Evolutionary conservation across 2,888 invertebrate genomes (phyloP).

Genomic region (Coleophora deauratella): DNA sequence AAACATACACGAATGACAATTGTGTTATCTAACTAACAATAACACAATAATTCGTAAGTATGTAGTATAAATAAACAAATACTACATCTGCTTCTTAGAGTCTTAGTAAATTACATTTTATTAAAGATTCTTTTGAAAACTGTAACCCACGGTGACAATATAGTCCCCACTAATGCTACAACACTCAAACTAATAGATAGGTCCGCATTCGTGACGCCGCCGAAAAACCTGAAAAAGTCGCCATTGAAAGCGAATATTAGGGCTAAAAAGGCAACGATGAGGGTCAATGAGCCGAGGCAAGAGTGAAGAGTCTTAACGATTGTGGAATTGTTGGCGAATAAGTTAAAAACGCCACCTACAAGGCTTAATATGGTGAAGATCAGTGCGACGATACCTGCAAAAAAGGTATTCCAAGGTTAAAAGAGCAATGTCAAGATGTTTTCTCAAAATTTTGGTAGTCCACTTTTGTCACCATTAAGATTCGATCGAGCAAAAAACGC

Average conservation of each 20-base stretch:
- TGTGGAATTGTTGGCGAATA: conserved; percentile 18
- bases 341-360: conserved; percentile 33
- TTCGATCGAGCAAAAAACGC: no score
- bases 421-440: no score
- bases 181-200: conserved; percentile 30
- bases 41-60: no score
- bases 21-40: no score
- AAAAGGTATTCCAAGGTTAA: no score
- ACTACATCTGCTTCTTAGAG: no score
- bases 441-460: no score
- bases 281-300: conserved; percentile 26
- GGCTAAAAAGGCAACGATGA: conserved; percentile 31
- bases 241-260: conserved; percentile 31
- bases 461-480: no score
- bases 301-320: conserved; percentile 27
- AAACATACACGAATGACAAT: no score
- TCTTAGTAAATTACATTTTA: not conserved
- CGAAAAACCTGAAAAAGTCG: conserved; percentile 9
- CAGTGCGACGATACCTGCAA: conserved; percentile 45
- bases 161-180: conserved; percentile 30
- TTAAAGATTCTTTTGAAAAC: conserved; percentile 2
- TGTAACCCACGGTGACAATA: conserved; percentile 18
- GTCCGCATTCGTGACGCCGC: conserved; percentile 23
- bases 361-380: conserved; percentile 35
- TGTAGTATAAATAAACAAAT: no score